Evolutionary conservation across 2,888 invertebrate species (phyloP), one percentile per base, ranked within the genome.

Genomic region (Lithodes maja): DNA sequence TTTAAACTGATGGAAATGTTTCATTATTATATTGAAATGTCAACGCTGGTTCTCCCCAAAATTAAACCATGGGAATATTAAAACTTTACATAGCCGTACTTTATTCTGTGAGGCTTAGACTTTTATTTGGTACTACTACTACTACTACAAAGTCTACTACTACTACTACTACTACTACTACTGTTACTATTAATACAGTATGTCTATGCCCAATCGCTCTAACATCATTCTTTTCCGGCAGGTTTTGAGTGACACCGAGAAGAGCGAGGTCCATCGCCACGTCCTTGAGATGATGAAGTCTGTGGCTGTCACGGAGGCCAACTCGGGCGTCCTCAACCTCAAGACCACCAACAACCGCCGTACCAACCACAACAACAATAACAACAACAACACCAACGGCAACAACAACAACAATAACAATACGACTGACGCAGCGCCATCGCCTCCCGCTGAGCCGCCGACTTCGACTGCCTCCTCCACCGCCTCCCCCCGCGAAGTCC

Each of bases 221-320:
- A 33, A 15, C 49, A 75, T 75, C 68, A 52, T 61, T 78, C n/a
- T 15, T 12, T 71, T 15, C 33, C 0, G 33, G 33, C 9, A 91
- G 91, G 91, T 91, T 15, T 85, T 91, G 83, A 89, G 33, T 2
- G 90, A 90, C 74, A 79, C 86, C 9, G 91, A 91, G 87, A 91
- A 91, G 81, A 78, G 80, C 2, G 91, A 91, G 77, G 91, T 91
- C 9, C 91, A 91, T 74, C 84, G 91, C 12, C 91, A 90, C 71
- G 91, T 91, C 17, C 83, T 91, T 69, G 91, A 91, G 75, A 91
- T 91, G 91, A 91, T 90, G 91, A 91, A 91, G 81, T 88, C 90
- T 17, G 91, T 91, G 69, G 86, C 91, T 1, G 89, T 91, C 33
- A 91, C 91, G 33, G 91, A 91, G 68, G 91, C 91, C 53, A 91